Evolutionary conservation across 2,113 vertebrate species (phyloP).

Genomic region (Plecotus auritus): DNA sequence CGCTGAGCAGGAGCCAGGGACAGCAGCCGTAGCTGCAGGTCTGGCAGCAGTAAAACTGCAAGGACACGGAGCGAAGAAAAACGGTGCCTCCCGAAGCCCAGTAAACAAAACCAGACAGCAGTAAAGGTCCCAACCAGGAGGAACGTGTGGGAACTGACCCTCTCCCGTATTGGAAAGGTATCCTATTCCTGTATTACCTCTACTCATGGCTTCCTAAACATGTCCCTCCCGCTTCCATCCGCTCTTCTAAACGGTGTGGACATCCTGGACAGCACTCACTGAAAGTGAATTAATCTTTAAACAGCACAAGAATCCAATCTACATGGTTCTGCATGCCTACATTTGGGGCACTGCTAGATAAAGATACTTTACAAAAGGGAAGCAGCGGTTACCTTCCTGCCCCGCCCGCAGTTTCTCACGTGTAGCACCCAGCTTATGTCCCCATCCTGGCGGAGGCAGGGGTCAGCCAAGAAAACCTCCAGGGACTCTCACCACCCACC

Average conservation of each 20-base stretch:
- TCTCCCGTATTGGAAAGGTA: accelerated
- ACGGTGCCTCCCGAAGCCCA: neutral
- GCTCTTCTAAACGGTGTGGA: neutral
- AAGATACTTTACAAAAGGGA: neutral
- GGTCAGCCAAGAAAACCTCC: neutral
- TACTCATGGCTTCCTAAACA: neutral
- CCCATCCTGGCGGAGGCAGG: neutral
- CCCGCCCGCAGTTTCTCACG: neutral
- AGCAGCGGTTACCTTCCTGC: neutral
- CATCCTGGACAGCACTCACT: neutral
- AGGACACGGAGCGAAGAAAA: neutral
- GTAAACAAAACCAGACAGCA: neutral
- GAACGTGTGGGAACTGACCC: neutral
- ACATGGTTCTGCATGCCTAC: neutral
- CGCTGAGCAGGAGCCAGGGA: accelerated
- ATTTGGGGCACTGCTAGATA: neutral
- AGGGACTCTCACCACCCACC: neutral
- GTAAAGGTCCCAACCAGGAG: neutral
- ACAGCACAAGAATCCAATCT: neutral
- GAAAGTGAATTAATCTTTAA: neutral
- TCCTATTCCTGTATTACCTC: accelerated
- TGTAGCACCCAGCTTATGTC: too few species aligned
- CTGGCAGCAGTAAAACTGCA: neutral
- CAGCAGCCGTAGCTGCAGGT: accelerated
- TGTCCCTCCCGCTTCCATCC: neutral